Percentiles rank a stretch among this genome's conserved stretches.
Conservation (phyloP, 2,888 invertebrate genomes). For the Drosophila ezoana region DNA sequence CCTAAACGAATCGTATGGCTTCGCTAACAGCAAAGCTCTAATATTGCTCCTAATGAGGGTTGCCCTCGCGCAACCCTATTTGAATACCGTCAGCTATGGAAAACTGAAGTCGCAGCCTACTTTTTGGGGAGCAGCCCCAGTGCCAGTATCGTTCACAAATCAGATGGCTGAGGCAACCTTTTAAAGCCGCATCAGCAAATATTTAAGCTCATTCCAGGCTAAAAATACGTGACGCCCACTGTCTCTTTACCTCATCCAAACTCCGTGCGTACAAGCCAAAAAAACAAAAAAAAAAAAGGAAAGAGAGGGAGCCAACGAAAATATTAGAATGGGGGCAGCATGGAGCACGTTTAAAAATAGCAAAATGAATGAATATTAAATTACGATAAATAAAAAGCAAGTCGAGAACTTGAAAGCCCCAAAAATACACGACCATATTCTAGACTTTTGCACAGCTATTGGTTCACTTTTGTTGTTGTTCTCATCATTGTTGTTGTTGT, state of each 20-base stretch:
- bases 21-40: slow-evolving; percentile 7
- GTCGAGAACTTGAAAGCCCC: slow-evolving; percentile 29
- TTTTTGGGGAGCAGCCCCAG: neutral
- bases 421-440: slow-evolving; percentile 26
- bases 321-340: slow-evolving; percentile 7
- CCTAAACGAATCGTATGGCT: neutral
- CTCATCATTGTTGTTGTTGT: slow-evolving; percentile 8
- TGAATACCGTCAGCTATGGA: neutral
- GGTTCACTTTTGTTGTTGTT: slow-evolving; percentile 6
- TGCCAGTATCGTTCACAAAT: slow-evolving; percentile 1
- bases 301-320: neutral
- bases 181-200: slow-evolving; percentile 48
- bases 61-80: slow-evolving; percentile 22
- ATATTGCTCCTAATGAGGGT: slow-evolving; percentile 30
- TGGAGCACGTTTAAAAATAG: slow-evolving; percentile 64
- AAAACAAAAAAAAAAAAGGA: too few relatives aligned
- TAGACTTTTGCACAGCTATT: slow-evolving; percentile 21
- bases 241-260: neutral
- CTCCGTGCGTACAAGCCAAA: neutral
- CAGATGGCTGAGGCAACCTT: slow-evolving; percentile 10
- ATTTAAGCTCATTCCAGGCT: slow-evolving; percentile 39
- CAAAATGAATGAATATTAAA: slow-evolving; percentile 74
- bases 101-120: neutral
- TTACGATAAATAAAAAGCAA: slow-evolving; percentile 60
- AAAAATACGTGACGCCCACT: slow-evolving; percentile 37